phyloP scores from a whole-genome alignment of 2,797 vertebrate genomes.

The Trichosurus vulpecula region DNA sequence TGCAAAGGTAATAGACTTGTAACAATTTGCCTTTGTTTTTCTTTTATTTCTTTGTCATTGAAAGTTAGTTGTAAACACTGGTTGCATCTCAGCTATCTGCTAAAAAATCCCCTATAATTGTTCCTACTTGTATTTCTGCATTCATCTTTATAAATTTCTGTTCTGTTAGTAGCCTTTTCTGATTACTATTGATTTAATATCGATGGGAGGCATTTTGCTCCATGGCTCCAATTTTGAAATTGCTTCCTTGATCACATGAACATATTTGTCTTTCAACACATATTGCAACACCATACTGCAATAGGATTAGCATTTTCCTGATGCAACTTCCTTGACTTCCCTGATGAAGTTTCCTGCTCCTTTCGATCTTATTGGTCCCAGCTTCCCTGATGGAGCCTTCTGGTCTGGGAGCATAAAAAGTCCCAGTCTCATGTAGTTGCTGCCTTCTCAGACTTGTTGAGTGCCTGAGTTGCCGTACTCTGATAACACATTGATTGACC shows the following conservation, averaged over 20 bases:
- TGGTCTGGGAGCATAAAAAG: neutral
- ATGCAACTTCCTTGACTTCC: neutral
- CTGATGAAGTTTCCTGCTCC: neutral
- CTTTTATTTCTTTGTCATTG: neutral
- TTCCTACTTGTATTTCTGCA: neutral
- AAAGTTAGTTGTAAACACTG: neutral
- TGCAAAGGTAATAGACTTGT: slow-evolving; percentile 69
- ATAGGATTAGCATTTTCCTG: neutral
- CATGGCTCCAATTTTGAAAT: neutral
- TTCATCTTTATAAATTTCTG: neutral
- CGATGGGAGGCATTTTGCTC: neutral
- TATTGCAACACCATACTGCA: neutral
- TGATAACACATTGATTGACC: neutral
- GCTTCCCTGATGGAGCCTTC: neutral
- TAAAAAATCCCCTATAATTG: neutral
- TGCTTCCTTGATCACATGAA: neutral
- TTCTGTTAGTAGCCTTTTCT: neutral
- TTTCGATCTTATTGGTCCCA: neutral
- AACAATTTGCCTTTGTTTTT: slow-evolving; percentile 14
- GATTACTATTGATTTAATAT: neutral
- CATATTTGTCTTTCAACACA: neutral
- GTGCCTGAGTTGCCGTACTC: neutral
- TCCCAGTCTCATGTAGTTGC: neutral
- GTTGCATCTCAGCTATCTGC: neutral
- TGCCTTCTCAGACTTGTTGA: neutral